Conservation (phyloP, 2,113 vertebrate species). For the Callithrix jacchus region DNA sequence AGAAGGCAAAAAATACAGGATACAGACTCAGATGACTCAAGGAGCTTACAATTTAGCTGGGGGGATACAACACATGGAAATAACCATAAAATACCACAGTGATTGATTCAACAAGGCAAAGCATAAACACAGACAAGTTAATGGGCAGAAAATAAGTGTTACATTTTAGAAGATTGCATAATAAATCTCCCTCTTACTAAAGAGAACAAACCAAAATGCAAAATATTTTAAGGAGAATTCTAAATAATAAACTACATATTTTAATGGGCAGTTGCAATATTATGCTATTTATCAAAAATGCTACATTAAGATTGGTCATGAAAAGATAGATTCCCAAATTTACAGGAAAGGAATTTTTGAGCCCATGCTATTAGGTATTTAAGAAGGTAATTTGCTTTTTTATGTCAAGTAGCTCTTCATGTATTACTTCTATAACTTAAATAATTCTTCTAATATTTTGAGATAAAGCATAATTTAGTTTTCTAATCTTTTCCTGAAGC, state of each 20-base stretch:
- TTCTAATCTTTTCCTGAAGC: slow-evolving; percentile 38
- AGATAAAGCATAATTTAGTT: slow-evolving; percentile 44
- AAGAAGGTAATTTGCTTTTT: slow-evolving; percentile 51
- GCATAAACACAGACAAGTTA: slow-evolving; percentile 44
- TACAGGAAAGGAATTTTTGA: background rate
- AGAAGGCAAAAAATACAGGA: background rate
- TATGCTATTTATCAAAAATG: slow-evolving; percentile 45
- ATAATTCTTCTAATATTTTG: slow-evolving; percentile 62
- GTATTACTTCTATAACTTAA: slow-evolving; percentile 55
- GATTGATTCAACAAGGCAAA: slow-evolving; percentile 25
- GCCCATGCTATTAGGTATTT: slow-evolving; percentile 30
- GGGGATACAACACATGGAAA: slow-evolving; percentile 14
- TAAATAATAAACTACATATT: slow-evolving; percentile 44
- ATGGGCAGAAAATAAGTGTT: slow-evolving; percentile 11
- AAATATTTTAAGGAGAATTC: slow-evolving; percentile 47
- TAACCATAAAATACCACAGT: background rate
- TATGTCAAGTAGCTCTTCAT: slow-evolving; percentile 28
- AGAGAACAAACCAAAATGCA: slow-evolving; percentile 42
- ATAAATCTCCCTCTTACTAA: slow-evolving; percentile 57
- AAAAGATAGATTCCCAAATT: slow-evolving; percentile 57
- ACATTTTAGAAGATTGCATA: background rate
- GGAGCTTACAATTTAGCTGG: background rate
- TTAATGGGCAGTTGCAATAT: slow-evolving; percentile 36
- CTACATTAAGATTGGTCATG: background rate
- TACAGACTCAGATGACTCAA: background rate